Conservation (phyloP, 2,888 invertebrate species). For the Acronicta aceris region DNA sequence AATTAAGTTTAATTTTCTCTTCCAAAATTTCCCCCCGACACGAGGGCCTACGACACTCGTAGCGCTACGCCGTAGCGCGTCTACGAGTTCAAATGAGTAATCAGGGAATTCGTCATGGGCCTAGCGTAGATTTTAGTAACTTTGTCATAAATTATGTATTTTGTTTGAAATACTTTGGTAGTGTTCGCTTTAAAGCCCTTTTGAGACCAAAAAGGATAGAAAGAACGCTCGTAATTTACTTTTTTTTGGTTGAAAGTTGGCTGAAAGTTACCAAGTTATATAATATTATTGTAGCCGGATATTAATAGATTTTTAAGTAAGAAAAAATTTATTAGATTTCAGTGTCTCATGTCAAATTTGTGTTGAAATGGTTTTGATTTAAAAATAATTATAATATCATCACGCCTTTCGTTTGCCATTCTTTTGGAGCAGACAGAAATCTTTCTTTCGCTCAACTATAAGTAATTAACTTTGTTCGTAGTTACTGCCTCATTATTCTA, state of each 20-base stretch:
- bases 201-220: constrained; percentile 11
- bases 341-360: neutral
- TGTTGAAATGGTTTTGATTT: too few relatives aligned
- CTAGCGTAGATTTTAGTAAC: constrained; percentile 36
- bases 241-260: constrained; percentile 5
- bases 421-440: too few relatives aligned
- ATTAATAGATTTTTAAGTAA: neutral
- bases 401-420: too few relatives aligned
- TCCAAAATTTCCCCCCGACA: constrained; percentile 5
- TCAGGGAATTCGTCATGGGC: constrained; percentile 47
- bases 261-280: too few relatives aligned
- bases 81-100: constrained; percentile 50
- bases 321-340: neutral
- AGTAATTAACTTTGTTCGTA: too few relatives aligned
- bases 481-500: too few relatives aligned
- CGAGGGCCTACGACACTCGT: constrained; percentile 37
- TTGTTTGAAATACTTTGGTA: constrained; percentile 38
- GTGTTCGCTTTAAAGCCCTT: constrained; percentile 19
- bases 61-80: constrained; percentile 47
- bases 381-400: too few relatives aligned
- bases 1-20: constrained; percentile 11
- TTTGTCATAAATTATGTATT: constrained; percentile 48
- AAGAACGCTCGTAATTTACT: constrained; percentile 15
- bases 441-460: too few relatives aligned
- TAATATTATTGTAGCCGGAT: constrained; percentile 2